phyloP scores from a whole-genome alignment of 1,140 invertebrate genomes.

The Colletes gigas region DNA sequence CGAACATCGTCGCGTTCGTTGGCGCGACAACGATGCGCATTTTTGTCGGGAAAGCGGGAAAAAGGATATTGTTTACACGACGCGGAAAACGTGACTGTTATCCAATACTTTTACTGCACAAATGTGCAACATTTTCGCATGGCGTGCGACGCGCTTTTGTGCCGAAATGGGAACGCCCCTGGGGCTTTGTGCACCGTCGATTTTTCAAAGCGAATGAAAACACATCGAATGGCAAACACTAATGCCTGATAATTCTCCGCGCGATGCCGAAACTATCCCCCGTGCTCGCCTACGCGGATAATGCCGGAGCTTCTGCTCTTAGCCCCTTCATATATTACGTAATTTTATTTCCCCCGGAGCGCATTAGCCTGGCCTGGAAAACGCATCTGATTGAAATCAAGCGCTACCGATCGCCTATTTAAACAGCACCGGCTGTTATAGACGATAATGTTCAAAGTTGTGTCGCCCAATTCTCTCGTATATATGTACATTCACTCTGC shows the following conservation, averaged over 20 bases:
- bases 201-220: conserved; percentile 38
- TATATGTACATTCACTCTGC: too few relatives aligned
- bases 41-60: conserved; percentile 35
- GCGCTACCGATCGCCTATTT: neutral
- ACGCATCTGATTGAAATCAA: conserved; percentile 23
- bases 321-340: neutral
- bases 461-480: too few relatives aligned
- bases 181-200: neutral
- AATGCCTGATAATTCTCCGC: conserved; percentile 45
- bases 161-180: neutral
- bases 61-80: conserved; percentile 29
- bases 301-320: conserved; percentile 23
- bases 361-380: neutral
- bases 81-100: neutral
- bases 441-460: neutral
- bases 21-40: neutral
- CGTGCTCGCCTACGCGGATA: conserved; percentile 14
- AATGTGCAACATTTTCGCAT: neutral
- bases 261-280: conserved; percentile 37
- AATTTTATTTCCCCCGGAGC: conserved; percentile 24
- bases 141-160: neutral
- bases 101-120: neutral
- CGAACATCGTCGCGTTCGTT: too few relatives aligned
- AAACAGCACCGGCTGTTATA: neutral
- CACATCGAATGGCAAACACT: conserved; percentile 34